phyloP scores from a whole-genome alignment of 1,140 invertebrate genomes.

The Cyclargus thomasi region DNA sequence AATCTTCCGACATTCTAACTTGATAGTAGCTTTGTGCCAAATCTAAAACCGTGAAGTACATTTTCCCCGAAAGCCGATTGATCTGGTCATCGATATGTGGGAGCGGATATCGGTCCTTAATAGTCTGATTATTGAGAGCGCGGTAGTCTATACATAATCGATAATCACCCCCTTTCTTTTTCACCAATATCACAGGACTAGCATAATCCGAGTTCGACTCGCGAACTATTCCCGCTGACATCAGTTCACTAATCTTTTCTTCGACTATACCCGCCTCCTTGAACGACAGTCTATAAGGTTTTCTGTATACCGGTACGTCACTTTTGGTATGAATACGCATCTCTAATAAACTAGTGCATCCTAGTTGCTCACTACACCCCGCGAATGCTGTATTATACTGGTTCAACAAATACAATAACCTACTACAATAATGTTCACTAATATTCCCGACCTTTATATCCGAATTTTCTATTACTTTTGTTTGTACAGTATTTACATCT shows the following conservation, averaged over 20 bases:
- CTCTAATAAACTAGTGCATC: slow-evolving; percentile 1
- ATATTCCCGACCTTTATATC: not conserved
- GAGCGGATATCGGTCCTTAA: slow-evolving; percentile 14
- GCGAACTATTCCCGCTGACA: slow-evolving; percentile 11
- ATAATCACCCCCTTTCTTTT: slow-evolving; percentile 13
- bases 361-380: not conserved
- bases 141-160: not conserved
- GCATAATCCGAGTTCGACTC: slow-evolving; percentile 15
- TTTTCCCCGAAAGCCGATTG: slow-evolving; percentile 3
- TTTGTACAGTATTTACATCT: not conserved
- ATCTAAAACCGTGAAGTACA: slow-evolving; percentile 3
- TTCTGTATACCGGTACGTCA: not conserved
- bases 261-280: slow-evolving; percentile 10
- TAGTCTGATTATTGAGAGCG: not conserved
- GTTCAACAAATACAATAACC: not conserved
- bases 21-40: slow-evolving; percentile 20
- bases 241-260: slow-evolving; percentile 8
- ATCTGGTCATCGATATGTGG: slow-evolving; percentile 20
- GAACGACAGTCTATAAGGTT: slow-evolving; percentile 7
- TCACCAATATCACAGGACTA: slow-evolving; percentile 18
- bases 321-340: not conserved
- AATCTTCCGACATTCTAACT: slow-evolving; percentile 15
- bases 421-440: not conserved
- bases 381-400: not conserved
- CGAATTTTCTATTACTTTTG: not conserved